Base-by-base conservation (phyloP, 2,113 vertebrate species). In the Xyliphius kryptos region DNA sequence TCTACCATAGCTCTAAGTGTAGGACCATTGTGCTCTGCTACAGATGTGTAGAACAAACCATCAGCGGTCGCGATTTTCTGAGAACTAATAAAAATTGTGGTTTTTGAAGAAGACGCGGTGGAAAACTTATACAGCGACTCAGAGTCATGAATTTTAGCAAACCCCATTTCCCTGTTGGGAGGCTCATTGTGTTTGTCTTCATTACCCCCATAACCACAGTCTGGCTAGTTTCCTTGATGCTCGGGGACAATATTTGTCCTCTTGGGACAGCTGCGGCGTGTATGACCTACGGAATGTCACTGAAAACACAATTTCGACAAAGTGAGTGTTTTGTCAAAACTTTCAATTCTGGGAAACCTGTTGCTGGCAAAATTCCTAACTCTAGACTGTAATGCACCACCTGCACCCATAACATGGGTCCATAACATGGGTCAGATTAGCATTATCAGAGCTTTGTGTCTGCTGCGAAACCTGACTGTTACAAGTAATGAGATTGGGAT, bases 1-100 rank as follows among this genome's bases (percentile, higher is more conserved):
- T 79, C 73, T 21, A 74, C 48, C 37, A 77, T 48, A 5, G 66
- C 76, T 68, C 20, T 75, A 13, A 79, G 16, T 6, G 17, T 3
- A 47, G 51, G n/a, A 1, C 36, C 40, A 26, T 3, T 1, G 5
- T 44, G 44, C 13, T 13, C 14, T 6, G 16, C 41, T 1, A 70
- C 73, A 15, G 61, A 11, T 6, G 68, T 75, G 32, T 74, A 70
- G 26, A 74, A 70, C 16, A 63, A 49, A 52, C 58, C 66, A 21
- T 63, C 48, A 53, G 41, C 40, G 16, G n/a, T 63, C 55, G 22
- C 44, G 46, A 74, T 61, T 61, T 13, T 52, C 53, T 32, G 6
- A 0, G 61, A 47, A 5, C 37, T 22, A 12, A 63, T 59, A 66
- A 63, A 67, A 19, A 66, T 32, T 3, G 62, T 19, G n/a, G 52